phyloP scores from a whole-genome alignment of 2,888 invertebrate genomes.

The Cotesia congregata region DNA sequence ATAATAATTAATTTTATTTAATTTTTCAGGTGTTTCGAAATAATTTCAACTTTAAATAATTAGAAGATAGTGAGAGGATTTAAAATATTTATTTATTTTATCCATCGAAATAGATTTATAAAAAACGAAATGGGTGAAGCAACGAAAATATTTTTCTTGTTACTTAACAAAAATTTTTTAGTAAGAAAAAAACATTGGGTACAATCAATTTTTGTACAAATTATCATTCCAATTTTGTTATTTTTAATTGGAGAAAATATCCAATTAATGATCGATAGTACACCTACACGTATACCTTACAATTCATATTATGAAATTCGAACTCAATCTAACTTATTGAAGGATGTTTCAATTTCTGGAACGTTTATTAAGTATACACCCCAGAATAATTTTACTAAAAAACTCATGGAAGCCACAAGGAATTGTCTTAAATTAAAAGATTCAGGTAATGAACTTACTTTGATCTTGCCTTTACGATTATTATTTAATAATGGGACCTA shows the following conservation, averaged over 20 bases:
- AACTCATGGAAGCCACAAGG: conserved; percentile 54
- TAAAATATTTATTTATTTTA: too few relatives aligned
- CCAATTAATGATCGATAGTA: conserved; percentile 54
- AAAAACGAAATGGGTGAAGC: conserved; percentile 39
- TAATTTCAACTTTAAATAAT: too few relatives aligned
- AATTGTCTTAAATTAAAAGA: conserved; percentile 53
- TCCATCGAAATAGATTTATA: too few relatives aligned
- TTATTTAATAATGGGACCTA: too few relatives aligned
- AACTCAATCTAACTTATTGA: conserved; percentile 25
- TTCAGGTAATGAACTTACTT: neutral
- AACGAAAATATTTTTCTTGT: conserved; percentile 55
- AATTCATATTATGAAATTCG: conserved; percentile 54
- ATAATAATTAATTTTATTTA: too few relatives aligned
- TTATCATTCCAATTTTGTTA: conserved; percentile 58
- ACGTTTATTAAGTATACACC: conserved; percentile 59
- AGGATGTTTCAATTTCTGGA: conserved; percentile 36
- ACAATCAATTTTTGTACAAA: conserved; percentile 58
- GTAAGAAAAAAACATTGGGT: conserved; percentile 64
- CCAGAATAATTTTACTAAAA: conserved; percentile 51
- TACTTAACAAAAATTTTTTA: conserved; percentile 64
- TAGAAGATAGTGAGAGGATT: too few relatives aligned
- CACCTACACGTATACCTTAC: conserved; percentile 48
- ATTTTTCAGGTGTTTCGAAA: too few relatives aligned
- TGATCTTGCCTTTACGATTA: too few relatives aligned
- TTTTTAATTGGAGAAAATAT: conserved; percentile 58